Conservation (phyloP, 2,113 vertebrate species). For the Calyptommatus sinebrachiatus region DNA sequence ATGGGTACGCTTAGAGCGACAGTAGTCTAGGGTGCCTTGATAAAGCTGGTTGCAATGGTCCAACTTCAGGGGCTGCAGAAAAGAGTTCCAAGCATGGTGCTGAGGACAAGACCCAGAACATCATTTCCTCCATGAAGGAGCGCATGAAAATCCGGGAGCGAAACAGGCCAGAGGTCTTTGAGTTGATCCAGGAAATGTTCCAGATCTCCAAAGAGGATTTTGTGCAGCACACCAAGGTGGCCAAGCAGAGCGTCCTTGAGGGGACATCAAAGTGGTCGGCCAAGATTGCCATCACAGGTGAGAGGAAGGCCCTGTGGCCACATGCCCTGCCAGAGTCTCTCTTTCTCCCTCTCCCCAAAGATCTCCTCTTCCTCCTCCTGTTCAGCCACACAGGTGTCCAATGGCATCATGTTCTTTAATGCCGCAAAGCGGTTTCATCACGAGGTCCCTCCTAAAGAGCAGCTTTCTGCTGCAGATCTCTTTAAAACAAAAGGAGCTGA, state of each 20-base stretch:
- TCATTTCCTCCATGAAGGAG: conserved; percentile 98
- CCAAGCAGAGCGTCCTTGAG: conserved; percentile 93
- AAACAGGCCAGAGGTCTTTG: conserved; percentile 94
- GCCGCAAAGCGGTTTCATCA: neutral
- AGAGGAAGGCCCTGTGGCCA: conserved; percentile 7
- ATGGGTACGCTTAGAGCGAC: no score
- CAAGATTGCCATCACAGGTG: conserved; percentile 96
- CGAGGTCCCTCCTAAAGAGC: neutral
- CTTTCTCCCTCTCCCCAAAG: neutral
- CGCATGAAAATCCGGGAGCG: conserved; percentile 97
- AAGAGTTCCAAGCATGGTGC: conserved; percentile 98
- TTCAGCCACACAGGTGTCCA: neutral
- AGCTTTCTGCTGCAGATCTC: neutral
- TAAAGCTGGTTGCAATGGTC: conserved; percentile 19
- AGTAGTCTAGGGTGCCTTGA: neutral
- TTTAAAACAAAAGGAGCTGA: no score
- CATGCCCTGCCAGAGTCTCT: no score
- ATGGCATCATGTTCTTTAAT: neutral
- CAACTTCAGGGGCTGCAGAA: conserved; percentile 87
- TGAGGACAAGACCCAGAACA: conserved; percentile 96
- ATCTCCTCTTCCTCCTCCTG: neutral
- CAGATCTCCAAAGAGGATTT: conserved; percentile 90
- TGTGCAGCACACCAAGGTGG: conserved; percentile 83
- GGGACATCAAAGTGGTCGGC: conserved; percentile 99
- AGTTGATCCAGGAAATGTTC: conserved; percentile 96